Conservation (phyloP, 2,113 vertebrate species). For the Pollachius pollachius region DNA sequence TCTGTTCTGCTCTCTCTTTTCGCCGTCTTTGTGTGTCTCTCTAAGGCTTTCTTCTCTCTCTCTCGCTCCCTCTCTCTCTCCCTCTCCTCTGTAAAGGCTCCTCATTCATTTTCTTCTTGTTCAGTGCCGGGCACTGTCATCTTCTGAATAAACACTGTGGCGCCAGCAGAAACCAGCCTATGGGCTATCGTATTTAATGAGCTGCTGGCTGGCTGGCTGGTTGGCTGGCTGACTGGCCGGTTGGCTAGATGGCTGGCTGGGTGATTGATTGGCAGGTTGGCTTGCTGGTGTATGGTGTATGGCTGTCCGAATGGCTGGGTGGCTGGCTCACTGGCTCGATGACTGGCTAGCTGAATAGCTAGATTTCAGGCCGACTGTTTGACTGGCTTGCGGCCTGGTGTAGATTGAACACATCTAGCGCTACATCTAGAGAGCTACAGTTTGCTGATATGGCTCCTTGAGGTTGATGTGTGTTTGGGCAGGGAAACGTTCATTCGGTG, state of each 20-base stretch:
- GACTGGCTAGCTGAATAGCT: neutral
- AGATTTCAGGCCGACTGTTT: too few species aligned
- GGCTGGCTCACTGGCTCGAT: too few species aligned
- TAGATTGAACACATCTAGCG: neutral
- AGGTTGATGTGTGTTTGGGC: conserved; percentile 11
- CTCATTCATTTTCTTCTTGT: conserved; percentile 2
- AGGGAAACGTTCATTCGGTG: neutral
- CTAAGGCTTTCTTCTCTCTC: conserved; percentile 6
- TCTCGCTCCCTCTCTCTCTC: neutral
- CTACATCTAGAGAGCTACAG: conserved; percentile 2
- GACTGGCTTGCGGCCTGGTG: too few species aligned
- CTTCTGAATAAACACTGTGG: conserved; percentile 12
- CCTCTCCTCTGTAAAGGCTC: conserved; percentile 21
- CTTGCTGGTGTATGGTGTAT: too few species aligned
- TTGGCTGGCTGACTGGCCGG: too few species aligned
- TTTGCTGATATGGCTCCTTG: neutral
- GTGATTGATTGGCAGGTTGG: too few species aligned
- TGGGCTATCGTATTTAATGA: conserved; percentile 16
- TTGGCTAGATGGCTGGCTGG: too few species aligned
- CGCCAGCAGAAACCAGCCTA: conserved; percentile 1
- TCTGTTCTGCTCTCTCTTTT: neutral
- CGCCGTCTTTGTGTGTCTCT: neutral
- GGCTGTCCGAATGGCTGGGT: neutral
- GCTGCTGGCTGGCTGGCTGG: neutral
- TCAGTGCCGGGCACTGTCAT: conserved; percentile 7